Evolutionary conservation across 2,113 vertebrate genomes (phyloP), one percentile per base, ranked within the genome.

Genomic region (Caranx ignobilis): DNA sequence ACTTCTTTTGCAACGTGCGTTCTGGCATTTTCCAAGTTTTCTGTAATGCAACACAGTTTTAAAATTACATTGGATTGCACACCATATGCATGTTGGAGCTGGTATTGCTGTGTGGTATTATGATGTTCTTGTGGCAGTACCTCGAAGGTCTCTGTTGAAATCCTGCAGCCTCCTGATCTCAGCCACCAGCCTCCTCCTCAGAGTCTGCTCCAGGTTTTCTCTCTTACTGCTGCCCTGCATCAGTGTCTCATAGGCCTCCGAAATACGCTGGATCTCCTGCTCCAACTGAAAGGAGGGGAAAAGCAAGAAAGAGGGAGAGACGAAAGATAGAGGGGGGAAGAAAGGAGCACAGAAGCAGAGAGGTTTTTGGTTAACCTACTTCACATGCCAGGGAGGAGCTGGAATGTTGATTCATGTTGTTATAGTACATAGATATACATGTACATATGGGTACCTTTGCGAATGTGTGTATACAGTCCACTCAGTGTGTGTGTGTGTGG

Each of bases 81-180:
- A 65, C 9, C 1, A 9, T 3, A 5, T 11, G 32, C 5, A 41
- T 31, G 19, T 35, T 65, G 11, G 66, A 76, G 59, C 13, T 63
- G 45, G 8, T 34, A 52, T 34, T 45, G 6, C n/a, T 16, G 3
- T 6, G 6, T 41, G 34, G 4, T 31, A 19, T 56, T 35, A 2
- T 31, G 45, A 26, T 9, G n/a, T 10, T 47, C 54, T 12, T 7
- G 9, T 41, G 50, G 74, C 60, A 37, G 59, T 39, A 98, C 98
- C 98, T 96, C 96, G 95, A n/a, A 99, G 96, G 84, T 99, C 98
- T 34, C 97, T 88, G 95, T 99, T 99, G 92, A 98, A 99, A 89
- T 99, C 98, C 85, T 99, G 97, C 56, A 99, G 94, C 87, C 97
- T 93, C 66, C 97, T 93, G 94, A 99, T 96, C 85, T 99, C 97